phyloP scores from a whole-genome alignment of 2,797 vertebrate species.

The Loris lydekkerianus region DNA sequence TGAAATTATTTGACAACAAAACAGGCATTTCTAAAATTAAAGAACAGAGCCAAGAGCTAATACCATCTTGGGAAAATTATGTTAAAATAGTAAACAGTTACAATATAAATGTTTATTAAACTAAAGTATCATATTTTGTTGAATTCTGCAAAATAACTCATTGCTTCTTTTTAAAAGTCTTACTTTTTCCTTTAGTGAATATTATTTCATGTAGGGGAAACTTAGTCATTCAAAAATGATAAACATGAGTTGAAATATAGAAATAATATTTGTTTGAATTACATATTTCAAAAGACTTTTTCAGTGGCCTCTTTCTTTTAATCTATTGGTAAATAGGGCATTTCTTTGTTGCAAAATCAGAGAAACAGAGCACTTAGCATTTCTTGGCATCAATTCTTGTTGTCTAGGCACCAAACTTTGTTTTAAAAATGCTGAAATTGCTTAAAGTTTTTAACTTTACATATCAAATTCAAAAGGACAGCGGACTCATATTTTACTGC shows the following conservation, averaged over 20 bases:
- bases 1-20: conserved; percentile 42
- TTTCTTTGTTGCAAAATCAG: conserved; percentile 73
- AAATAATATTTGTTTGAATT: conserved; percentile 28
- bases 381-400: conserved; percentile 60
- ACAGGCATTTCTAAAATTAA: neutral
- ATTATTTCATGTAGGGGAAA: conserved; percentile 35
- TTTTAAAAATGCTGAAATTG: conserved; percentile 35
- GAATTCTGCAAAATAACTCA: conserved; percentile 47
- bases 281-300: conserved; percentile 48
- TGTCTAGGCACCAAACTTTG: conserved; percentile 58
- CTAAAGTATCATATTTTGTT: conserved; percentile 34
- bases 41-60: neutral
- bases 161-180: conserved; percentile 51
- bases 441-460: conserved; percentile 48
- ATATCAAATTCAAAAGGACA: conserved; percentile 38
- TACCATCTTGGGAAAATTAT: neutral
- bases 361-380: conserved; percentile 49
- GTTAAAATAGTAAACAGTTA: conserved; percentile 20
- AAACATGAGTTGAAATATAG: conserved; percentile 4
- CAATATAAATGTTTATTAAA: conserved; percentile 40
- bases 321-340: conserved; percentile 9
- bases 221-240: conserved; percentile 47
- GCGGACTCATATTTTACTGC: conserved; percentile 45
- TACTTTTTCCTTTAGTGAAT: conserved; percentile 48
- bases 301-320: conserved; percentile 72